These are phyloP conservation scores for Holocentrus rufus DNA, from an alignment of 2,797 vertebrate genomes.

Conservation along the genomic window DNA sequence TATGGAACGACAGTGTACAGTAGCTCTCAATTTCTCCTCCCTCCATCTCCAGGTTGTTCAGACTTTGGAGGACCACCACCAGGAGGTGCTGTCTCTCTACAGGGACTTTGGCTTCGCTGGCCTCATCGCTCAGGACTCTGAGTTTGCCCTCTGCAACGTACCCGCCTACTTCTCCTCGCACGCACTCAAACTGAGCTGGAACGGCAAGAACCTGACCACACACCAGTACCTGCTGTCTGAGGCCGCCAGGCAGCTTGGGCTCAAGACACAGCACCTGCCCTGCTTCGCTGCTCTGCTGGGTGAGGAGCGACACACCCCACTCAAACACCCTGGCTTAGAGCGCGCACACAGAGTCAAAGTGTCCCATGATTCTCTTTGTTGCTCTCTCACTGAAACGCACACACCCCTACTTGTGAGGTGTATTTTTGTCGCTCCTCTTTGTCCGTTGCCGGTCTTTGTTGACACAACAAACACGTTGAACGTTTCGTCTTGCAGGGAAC, in stretches of 20 bases:
- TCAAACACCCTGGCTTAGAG: neutral
- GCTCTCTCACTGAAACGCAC: neutral
- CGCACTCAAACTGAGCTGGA: slow-evolving; percentile 94
- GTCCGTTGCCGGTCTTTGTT: slow-evolving; percentile 6
- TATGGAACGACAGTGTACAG: neutral
- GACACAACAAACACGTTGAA: slow-evolving; percentile 39
- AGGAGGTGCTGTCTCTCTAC: slow-evolving; percentile 94
- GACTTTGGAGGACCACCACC: slow-evolving; percentile 94
- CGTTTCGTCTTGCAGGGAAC: slow-evolving; percentile 82
- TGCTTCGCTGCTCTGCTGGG: slow-evolving; percentile 92
- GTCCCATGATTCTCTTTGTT: neutral
- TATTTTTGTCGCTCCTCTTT: slow-evolving; percentile 11
- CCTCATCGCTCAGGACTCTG: slow-evolving; percentile 92
- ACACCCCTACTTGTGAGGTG: neutral
- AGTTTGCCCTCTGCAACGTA: slow-evolving; percentile 93
- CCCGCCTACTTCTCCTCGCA: slow-evolving; percentile 93
- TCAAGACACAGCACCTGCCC: slow-evolving; percentile 91
- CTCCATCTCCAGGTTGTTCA: slow-evolving; percentile 87
- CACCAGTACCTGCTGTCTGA: slow-evolving; percentile 94
- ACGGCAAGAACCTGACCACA: slow-evolving; percentile 94
- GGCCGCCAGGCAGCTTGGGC: slow-evolving; percentile 90
- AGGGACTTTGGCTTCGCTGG: slow-evolving; percentile 92
- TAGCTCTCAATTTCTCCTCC: neutral
- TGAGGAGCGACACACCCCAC: slow-evolving; percentile 55
- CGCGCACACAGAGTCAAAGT: slow-evolving; percentile 9